Conservation (phyloP, 2,113 vertebrate genomes). For the Neotoma lepida region DNA sequence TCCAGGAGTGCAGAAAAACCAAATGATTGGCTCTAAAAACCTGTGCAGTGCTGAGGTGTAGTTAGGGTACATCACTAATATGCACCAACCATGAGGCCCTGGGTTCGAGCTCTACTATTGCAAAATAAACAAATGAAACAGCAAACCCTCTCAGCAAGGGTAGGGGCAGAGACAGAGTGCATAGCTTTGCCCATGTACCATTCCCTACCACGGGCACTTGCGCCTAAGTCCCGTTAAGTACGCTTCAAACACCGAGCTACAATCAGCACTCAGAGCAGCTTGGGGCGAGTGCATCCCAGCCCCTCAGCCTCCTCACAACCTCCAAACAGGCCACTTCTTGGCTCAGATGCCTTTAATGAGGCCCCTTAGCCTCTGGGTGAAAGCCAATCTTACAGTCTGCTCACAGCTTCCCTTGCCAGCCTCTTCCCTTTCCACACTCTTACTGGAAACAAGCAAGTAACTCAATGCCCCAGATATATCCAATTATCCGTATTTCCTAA, state of each 20-base stretch:
- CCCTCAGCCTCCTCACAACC: not conserved
- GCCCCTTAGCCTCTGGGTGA: conserved; percentile 60
- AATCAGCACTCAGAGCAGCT: not conserved
- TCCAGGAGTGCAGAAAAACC: not conserved
- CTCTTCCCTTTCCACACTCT: conserved; percentile 30
- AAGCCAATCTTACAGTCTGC: conserved; percentile 60
- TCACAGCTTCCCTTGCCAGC: conserved; percentile 48
- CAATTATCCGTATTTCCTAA: conserved; percentile 20
- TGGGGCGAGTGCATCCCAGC: not conserved
- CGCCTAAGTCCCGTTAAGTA: not conserved
- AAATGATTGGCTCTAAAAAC: conserved; percentile 3
- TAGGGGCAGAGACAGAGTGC: not conserved
- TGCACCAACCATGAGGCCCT: not conserved
- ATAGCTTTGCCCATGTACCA: not conserved
- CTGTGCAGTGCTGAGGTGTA: not conserved
- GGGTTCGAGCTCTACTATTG: not conserved
- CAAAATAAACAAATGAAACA: not conserved
- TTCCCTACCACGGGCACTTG: not conserved
- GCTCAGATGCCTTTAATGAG: conserved; percentile 61
- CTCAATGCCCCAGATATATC: not conserved
- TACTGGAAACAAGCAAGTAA: conserved; percentile 65
- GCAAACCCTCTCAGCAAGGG: not conserved
- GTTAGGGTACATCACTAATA: not conserved
- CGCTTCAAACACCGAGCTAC: not conserved
- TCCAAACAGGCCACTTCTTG: conserved; percentile 39